A percentile compares a stretch with the other conserved stretches of the same genome.
phyloP scores from a whole-genome alignment of 2,797 vertebrate species.

The Petrocephalus sullivani region DNA sequence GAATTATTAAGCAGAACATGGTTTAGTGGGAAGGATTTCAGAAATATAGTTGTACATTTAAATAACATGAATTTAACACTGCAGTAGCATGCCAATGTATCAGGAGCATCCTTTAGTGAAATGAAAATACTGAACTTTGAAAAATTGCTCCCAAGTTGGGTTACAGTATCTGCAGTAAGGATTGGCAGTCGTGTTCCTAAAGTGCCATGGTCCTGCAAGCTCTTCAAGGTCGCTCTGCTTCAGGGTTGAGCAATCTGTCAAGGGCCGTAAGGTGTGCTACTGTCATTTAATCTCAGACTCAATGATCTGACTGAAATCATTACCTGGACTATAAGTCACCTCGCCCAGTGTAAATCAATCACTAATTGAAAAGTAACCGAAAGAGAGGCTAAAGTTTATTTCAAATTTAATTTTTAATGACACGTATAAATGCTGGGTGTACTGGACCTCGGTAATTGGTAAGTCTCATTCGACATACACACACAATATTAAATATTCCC shows the following conservation, averaged over 20 bases:
- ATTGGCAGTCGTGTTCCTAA: neutral
- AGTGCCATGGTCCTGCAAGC: neutral
- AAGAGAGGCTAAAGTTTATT: conserved; percentile 3
- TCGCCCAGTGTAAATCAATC: neutral
- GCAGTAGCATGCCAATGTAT: neutral
- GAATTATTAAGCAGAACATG: neutral
- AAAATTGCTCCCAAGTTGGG: neutral
- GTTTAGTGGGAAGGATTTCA: neutral
- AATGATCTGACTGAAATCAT: neutral
- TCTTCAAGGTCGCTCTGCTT: conserved; percentile 8
- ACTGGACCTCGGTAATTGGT: neutral
- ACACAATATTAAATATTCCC: neutral
- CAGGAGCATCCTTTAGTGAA: neutral
- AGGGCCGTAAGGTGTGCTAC: neutral
- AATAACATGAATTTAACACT: neutral
- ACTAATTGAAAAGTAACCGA: conserved; percentile 2
- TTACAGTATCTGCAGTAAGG: neutral
- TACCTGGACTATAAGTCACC: conserved; percentile 3
- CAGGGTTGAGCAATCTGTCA: neutral
- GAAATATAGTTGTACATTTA: neutral
- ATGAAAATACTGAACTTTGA: neutral
- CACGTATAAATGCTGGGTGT: neutral
- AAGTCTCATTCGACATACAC: neutral
- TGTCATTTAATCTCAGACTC: conserved; percentile 9
- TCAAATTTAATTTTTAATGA: conserved; percentile 9